Conservation (phyloP, 2,113 vertebrate species). For the Strix uralensis region DNA sequence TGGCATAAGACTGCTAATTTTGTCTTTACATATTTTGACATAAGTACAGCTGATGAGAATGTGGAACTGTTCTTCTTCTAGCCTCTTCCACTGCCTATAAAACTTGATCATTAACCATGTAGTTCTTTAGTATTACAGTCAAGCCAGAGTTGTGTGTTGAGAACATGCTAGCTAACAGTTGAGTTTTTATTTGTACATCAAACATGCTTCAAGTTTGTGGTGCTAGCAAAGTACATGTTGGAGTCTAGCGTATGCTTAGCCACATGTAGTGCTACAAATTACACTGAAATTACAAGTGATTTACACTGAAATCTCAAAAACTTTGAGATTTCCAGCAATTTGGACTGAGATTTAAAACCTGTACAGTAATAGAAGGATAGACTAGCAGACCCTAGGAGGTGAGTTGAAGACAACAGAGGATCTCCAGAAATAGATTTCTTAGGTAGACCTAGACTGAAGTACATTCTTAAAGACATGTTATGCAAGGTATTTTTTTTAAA, state of each 20-base stretch:
- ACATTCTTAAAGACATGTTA: background rate
- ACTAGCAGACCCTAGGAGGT: background rate
- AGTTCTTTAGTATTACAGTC: background rate
- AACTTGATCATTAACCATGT: background rate
- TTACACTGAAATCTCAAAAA: background rate
- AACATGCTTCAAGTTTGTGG: background rate
- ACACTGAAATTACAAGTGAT: background rate
- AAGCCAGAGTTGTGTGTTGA: background rate
- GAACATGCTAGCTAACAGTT: background rate
- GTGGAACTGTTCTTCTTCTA: slow-evolving; percentile 3
- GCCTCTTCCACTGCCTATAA: background rate
- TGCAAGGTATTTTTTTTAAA: background rate
- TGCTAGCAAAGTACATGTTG: background rate
- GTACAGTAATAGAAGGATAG: background rate
- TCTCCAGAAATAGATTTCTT: background rate
- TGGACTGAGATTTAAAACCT: background rate
- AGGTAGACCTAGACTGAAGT: background rate
- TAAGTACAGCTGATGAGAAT: slow-evolving; percentile 2
- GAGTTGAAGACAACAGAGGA: background rate
- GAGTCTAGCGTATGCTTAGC: background rate
- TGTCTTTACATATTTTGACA: background rate
- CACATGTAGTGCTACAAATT: background rate
- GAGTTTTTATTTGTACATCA: background rate
- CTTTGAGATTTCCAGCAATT: background rate
- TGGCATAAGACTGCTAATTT: background rate